Evolutionary conservation across 2,888 invertebrate species (phyloP).

Genomic region (Helobdella robusta): DNA sequence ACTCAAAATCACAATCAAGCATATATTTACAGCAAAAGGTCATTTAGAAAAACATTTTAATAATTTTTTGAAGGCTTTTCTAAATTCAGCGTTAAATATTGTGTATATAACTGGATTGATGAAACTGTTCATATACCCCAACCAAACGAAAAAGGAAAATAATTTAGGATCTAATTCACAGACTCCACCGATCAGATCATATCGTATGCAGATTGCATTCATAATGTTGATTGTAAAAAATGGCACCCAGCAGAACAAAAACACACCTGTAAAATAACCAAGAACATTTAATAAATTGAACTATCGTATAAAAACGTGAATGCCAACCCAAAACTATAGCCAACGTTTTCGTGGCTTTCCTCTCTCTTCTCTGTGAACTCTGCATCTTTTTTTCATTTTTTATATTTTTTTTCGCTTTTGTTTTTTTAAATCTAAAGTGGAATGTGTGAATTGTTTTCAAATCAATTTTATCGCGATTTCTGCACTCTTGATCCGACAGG

Average conservation of each 20-base stretch:
- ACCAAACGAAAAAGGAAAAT: constrained; percentile 70
- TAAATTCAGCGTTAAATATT: constrained; percentile 63
- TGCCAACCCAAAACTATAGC: constrained; percentile 85
- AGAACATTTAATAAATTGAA: neutral
- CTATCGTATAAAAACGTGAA: neutral
- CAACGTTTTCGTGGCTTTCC: constrained; percentile 94
- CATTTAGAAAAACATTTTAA: no score
- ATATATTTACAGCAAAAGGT: no score
- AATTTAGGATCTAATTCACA: constrained; percentile 50
- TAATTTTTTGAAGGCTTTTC: constrained; percentile 92
- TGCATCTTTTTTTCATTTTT: constrained; percentile 34
- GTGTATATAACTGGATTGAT: constrained; percentile 65
- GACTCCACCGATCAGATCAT: constrained; percentile 58
- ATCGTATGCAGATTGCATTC: constrained; percentile 84
- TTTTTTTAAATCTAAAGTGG: constrained; percentile 21
- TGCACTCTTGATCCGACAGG: constrained; percentile 1
- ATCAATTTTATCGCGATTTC: neutral
- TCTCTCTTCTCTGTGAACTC: constrained; percentile 55
- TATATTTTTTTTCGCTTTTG: constrained; percentile 8
- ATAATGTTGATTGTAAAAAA: constrained; percentile 96
- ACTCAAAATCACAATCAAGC: no score
- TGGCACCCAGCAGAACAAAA: constrained; percentile 95
- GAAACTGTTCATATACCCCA: constrained; percentile 80
- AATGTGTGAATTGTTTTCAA: neutral
- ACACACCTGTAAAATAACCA: constrained; percentile 82